phyloP scores from a whole-genome alignment of 92 coral and sea anemone species.

The Parazoanthus swiftii region DNA sequence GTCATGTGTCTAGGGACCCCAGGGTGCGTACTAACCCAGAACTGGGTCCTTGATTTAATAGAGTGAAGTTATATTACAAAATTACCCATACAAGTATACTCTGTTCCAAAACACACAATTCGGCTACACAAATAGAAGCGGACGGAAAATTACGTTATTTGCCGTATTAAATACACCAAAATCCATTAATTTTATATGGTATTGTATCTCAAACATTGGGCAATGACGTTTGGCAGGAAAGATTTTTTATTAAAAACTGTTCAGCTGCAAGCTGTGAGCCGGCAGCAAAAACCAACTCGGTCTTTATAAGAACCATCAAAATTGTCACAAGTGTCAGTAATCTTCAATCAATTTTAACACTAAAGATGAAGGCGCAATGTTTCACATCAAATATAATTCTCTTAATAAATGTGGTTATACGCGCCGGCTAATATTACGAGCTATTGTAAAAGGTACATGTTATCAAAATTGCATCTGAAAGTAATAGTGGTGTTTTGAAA shows the following conservation, averaged over 20 bases:
- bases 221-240: background rate
- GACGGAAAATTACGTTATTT: background rate
- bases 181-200: background rate
- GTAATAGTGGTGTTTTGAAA: conserved; percentile 11
- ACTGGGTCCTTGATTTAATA: background rate
- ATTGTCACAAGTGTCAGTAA: background rate
- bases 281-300: background rate
- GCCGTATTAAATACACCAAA: background rate
- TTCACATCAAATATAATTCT: background rate
- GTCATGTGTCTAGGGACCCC: background rate
- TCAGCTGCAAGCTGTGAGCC: background rate
- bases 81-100: background rate
- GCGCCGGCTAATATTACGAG: background rate
- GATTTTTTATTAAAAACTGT: background rate
- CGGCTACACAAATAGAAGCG: too few relatives aligned
- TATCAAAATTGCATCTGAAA: conserved; percentile 5
- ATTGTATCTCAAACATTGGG: background rate
- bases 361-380: background rate
- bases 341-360: background rate
- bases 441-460: background rate
- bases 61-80: background rate
- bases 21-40: background rate
- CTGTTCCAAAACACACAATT: background rate
- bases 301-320: background rate
- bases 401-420: background rate